Percentiles rank a stretch among this genome's conserved stretches.
phyloP scores from a whole-genome alignment of 2,113 vertebrate genomes.

The Cinclus cinclus region DNA sequence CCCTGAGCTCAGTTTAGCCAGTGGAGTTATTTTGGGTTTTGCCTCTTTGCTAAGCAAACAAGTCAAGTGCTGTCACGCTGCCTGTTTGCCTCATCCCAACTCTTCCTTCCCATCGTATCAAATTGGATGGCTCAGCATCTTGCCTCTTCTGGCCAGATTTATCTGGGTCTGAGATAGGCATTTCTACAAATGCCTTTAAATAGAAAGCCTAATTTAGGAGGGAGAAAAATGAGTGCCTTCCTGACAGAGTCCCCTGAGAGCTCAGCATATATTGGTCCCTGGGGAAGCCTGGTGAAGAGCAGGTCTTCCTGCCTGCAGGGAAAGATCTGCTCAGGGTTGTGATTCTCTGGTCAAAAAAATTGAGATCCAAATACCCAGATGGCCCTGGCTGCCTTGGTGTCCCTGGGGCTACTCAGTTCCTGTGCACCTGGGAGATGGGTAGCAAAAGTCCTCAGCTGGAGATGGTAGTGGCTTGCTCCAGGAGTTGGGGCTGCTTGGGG shows the following conservation, averaged over 20 bases:
- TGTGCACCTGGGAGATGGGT: background rate
- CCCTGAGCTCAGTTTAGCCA: background rate
- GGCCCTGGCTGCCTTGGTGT: background rate
- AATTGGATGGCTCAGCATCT: background rate
- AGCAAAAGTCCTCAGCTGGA: background rate
- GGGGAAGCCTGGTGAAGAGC: background rate
- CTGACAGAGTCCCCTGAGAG: background rate
- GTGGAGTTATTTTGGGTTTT: background rate
- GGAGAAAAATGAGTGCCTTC: background rate
- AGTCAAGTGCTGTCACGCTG: background rate
- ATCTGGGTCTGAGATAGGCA: background rate
- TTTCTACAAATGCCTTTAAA: slow-evolving; percentile 37
- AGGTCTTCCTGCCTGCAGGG: background rate
- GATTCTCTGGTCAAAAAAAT: background rate
- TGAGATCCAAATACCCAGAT: background rate
- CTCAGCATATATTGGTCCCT: background rate
- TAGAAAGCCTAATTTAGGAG: background rate
- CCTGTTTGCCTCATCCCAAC: background rate
- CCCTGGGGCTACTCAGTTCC: background rate
- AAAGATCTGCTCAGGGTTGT: background rate
- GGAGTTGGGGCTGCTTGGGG: background rate
- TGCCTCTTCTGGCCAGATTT: background rate
- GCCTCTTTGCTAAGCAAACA: slow-evolving; percentile 21
- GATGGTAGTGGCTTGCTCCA: background rate
- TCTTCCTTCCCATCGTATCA: background rate